These are phyloP conservation scores for Austrolebias charrua DNA, from an alignment of 2,797 vertebrate genomes.

Conservation along the genomic window DNA sequence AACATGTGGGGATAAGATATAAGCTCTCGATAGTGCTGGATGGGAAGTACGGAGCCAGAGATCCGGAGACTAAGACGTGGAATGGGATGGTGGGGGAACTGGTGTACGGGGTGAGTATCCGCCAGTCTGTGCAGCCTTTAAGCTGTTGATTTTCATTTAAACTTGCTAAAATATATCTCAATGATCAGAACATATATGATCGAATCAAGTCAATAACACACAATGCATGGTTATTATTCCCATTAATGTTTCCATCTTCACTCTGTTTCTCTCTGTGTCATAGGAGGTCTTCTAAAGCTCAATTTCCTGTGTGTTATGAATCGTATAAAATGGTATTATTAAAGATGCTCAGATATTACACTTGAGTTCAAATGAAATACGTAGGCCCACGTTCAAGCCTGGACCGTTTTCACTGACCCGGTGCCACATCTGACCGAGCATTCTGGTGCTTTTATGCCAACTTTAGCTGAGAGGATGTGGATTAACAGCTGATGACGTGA, in stretches of 20 bases:
- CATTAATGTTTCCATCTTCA: background rate
- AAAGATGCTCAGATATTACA: no score
- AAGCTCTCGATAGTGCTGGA: slow-evolving; percentile 97
- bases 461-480: no score
- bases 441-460: no score
- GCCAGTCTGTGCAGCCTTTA: slow-evolving; percentile 5
- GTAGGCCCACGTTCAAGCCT: background rate
- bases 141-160: slow-evolving; percentile 6
- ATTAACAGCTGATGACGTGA: background rate
- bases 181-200: slow-evolving; percentile 11
- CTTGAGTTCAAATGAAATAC: background rate
- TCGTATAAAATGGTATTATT: background rate
- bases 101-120: slow-evolving; percentile 96
- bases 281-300: background rate
- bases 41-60: slow-evolving; percentile 96
- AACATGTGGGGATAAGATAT: slow-evolving; percentile 97
- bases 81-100: slow-evolving; percentile 99
- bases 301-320: background rate
- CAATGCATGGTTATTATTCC: background rate
- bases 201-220: slow-evolving; percentile 11
- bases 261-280: background rate
- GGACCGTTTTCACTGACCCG: background rate
- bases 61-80: slow-evolving; percentile 98
- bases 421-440: background rate
- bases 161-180: background rate